phyloP scores from a whole-genome alignment of 2,113 vertebrate species.

The Caranx ignobilis region DNA sequence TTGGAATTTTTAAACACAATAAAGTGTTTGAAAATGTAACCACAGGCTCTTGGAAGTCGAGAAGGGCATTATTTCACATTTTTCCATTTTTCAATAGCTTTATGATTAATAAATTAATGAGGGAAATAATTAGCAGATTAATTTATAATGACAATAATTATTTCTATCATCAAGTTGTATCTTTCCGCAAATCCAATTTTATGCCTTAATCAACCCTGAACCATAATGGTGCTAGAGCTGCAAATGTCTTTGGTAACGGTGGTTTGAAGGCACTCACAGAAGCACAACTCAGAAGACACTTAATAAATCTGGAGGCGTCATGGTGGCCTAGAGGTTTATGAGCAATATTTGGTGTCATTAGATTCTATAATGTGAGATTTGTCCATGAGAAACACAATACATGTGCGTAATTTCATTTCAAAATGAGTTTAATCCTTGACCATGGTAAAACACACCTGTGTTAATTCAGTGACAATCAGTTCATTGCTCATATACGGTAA shows the following conservation, averaged over 20 bases:
- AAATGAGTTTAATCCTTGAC: neutral
- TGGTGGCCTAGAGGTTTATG: neutral
- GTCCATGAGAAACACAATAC: neutral
- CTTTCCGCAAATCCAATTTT: neutral
- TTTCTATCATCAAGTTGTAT: neutral
- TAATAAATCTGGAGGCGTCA: neutral
- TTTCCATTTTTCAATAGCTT: neutral
- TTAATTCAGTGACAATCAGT: constrained; percentile 1
- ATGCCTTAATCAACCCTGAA: neutral
- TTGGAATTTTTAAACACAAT: neutral
- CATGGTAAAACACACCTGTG: neutral
- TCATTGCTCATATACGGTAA: neutral
- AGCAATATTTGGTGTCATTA: too few relatives aligned
- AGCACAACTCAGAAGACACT: neutral
- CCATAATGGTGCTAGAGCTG: neutral
- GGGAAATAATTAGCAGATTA: too few relatives aligned
- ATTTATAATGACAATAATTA: neutral
- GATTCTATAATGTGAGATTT: neutral
- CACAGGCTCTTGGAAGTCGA: neutral
- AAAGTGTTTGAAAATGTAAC: neutral
- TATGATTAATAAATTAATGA: neutral
- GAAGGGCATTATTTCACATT: too few relatives aligned
- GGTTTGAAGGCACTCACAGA: neutral
- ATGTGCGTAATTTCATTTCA: neutral
- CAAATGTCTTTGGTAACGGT: neutral